Conservation (phyloP, 2,113 vertebrate species). For the Empidonax alnorum region DNA sequence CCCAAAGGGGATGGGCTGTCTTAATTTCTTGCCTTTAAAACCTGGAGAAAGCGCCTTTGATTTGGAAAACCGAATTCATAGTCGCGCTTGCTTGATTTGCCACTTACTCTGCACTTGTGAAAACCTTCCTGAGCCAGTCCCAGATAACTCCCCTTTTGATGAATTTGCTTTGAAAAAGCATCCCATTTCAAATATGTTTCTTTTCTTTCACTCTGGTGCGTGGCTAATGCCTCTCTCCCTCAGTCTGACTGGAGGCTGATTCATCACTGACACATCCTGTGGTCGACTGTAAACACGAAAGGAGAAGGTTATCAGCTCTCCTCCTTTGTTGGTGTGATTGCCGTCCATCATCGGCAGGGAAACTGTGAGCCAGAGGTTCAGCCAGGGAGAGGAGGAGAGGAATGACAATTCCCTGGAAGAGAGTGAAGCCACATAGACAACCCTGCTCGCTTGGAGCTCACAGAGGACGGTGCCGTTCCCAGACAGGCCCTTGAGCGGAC, state of each 20-base stretch:
- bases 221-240: not conserved
- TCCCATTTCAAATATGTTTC: not conserved
- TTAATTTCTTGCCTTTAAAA: not conserved
- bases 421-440: not conserved
- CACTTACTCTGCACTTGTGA: not conserved
- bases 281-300: not conserved
- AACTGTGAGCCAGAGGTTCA: not conserved
- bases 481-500: slow-evolving; percentile 9
- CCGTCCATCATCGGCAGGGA: not conserved
- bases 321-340: not conserved
- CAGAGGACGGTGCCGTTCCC: not conserved
- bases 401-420: not conserved
- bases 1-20: not conserved
- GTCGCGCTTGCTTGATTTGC: not conserved
- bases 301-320: not conserved
- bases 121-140: not conserved
- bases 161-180: not conserved
- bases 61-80: not conserved
- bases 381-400: not conserved
- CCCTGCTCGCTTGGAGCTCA: not conserved
- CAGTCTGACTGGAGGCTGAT: not conserved
- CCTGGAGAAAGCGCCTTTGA: not conserved
- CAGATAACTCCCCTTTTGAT: not conserved
- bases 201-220: not conserved
- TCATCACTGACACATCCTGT: not conserved